Conservation (phyloP, 2,888 invertebrate species). For the Cotesia congregata region DNA sequence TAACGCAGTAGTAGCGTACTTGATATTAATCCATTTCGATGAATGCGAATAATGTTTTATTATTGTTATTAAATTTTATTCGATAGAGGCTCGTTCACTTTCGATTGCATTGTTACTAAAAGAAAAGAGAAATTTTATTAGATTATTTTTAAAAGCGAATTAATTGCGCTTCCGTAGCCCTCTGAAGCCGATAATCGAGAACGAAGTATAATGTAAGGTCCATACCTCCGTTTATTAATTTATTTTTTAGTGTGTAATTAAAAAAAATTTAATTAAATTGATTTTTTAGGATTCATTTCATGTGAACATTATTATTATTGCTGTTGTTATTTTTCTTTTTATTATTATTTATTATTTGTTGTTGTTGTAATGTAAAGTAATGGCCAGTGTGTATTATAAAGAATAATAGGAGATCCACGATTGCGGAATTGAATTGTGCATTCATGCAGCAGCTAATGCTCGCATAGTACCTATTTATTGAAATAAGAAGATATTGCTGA, state of each 20-base stretch:
- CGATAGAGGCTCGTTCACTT: not conserved
- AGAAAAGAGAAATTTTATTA: not conserved
- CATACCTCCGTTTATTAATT: not conserved
- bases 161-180: not conserved
- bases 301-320: not conserved
- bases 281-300: not conserved
- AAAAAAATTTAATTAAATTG: not conserved
- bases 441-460: conserved; percentile 38
- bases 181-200: no score
- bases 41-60: not conserved
- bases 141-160: not conserved
- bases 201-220: no score
- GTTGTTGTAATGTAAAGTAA: not conserved
- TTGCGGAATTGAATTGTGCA: conserved; percentile 43
- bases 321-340: not conserved
- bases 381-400: conserved; percentile 17
- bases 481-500: conserved; percentile 1
- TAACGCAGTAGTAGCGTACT: not conserved
- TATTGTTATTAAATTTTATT: conserved; percentile 1
- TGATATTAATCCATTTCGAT: not conserved
- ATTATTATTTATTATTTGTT: conserved; percentile 4
- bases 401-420: conserved; percentile 32
- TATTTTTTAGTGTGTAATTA: not conserved
- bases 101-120: not conserved
- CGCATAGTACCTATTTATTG: not conserved